Percentiles rank a stretch among this genome's conserved stretches.
Evolutionary conservation across 37 sponge, comb jelly and placozoan species (phyloP).

Genomic region (Diacarnus erythraeanus): DNA sequence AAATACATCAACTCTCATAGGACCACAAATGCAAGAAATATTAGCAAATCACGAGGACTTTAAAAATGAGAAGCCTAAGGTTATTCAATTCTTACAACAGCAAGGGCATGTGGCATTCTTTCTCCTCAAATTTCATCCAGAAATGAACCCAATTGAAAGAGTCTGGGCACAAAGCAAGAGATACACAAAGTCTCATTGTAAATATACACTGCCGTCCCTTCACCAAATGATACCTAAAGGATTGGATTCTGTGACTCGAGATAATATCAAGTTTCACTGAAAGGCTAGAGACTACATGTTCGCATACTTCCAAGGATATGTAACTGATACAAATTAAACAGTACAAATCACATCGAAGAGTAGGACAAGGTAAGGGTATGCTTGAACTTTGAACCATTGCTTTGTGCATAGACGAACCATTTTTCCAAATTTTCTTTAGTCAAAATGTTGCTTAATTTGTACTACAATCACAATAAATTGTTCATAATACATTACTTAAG

Average conservation of each 20-base stretch:
- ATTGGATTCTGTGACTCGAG: slow-evolving; percentile 7
- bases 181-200: slow-evolving; percentile 26
- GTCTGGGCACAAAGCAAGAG: slow-evolving; percentile 25
- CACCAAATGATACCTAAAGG: slow-evolving; percentile 1
- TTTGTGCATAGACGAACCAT: too few species aligned
- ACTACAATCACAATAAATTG: too few species aligned
- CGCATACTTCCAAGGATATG: slow-evolving; percentile 24
- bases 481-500: too few species aligned
- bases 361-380: too few species aligned
- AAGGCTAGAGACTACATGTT: slow-evolving; percentile 23
- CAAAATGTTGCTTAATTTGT: too few species aligned
- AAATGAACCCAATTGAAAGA: slow-evolving; percentile 26
- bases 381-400: too few species aligned
- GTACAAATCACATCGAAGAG: too few species aligned
- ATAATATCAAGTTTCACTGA: slow-evolving; percentile 34
- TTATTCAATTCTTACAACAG: slow-evolving; percentile 13
- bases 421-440: too few species aligned
- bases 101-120: slow-evolving; percentile 12
- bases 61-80: slow-evolving; percentile 26
- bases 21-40: slow-evolving; percentile 6
- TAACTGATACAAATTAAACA: too few species aligned
- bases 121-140: slow-evolving; percentile 23
- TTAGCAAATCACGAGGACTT: slow-evolving; percentile 31
- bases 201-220: slow-evolving; percentile 5
- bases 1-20: not conserved